Base-by-base conservation (phyloP, 2,888 invertebrate genomes). In the Synergus gifuensis region DNA sequence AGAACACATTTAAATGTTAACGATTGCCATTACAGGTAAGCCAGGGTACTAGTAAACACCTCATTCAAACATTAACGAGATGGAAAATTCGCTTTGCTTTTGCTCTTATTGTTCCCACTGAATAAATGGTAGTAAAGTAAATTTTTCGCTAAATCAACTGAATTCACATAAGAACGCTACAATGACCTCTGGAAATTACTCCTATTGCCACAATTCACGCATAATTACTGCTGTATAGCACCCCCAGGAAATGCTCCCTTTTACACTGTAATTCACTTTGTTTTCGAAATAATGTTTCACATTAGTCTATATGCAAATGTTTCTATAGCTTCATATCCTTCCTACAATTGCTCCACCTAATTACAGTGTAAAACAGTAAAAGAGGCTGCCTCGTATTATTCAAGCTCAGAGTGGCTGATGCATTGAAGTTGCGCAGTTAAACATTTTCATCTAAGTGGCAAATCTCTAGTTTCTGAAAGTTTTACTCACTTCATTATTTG, bases 221-320 rank as follows among this genome's bases (percentile, higher is more conserved):
- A 28, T 69, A 46, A 69, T 69, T 69, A 69, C 67, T 46, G 67
- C 28, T 69, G 46, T 49, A 46, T 49, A 22, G 44, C 67, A 69
- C 67, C 67, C 28, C 16, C 16, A 28, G 22, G 67, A 69, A 46
- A 49, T 49, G 46, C 44, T 46, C 22, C 67, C 46, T 49, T 69
- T 69, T 49, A 69, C 46, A 69, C 67, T 69, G 46, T 46, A 69
- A 69, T 44, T 69, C 67, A 22, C 46, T 46, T 46, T 49, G 46
- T 69, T 46, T 46, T 69, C 46, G 28, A 49, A 69, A 69, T 49
- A 69, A 69, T 69, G 67, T 69, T 16, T 22, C 28, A 49, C 67
- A 69, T 69, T 67, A 67, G 67, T 69, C 46, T 46, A 22, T 49
- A 22, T 69, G 46, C 16, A 69, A 69, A 69, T 69, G 44, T 69